Percentiles rank a stretch among this genome's conserved stretches.
These are phyloP conservation scores for Acropternis orthonyx DNA, from an alignment of 2,797 vertebrate genomes.

Conservation along the genomic window DNA sequence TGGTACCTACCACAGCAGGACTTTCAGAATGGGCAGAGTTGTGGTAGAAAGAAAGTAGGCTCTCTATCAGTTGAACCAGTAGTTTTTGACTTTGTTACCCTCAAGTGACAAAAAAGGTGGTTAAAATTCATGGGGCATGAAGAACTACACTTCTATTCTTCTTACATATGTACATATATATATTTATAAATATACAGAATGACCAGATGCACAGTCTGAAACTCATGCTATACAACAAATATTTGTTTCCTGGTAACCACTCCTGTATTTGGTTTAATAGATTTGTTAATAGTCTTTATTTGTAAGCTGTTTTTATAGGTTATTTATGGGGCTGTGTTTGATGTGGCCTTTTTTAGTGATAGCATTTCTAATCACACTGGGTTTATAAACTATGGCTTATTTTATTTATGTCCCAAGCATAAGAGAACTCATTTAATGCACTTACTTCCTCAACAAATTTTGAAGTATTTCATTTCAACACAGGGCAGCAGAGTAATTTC, in stretches of 20 bases:
- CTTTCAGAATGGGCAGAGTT: not conserved
- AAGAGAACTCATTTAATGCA: not conserved
- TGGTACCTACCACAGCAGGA: not conserved
- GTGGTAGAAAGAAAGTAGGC: not conserved
- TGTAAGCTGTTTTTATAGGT: not conserved
- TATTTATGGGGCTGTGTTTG: not conserved
- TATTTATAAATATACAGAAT: not conserved
- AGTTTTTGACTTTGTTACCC: not conserved
- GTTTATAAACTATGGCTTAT: not conserved
- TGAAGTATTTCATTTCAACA: not conserved
- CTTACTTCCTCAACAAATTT: not conserved
- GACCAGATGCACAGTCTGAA: not conserved
- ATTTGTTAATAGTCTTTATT: not conserved
- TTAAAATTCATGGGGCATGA: not conserved
- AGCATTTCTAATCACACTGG: not conserved
- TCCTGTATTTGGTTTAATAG: not conserved
- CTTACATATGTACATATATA: not conserved
- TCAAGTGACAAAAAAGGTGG: not conserved
- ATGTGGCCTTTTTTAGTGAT: not conserved
- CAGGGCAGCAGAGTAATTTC: not conserved
- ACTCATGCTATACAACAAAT: not conserved
- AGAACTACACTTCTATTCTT: not conserved
- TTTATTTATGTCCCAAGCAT: conserved; percentile 10
- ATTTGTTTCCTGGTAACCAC: not conserved
- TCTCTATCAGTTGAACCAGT: not conserved